Conservation (phyloP, 1,140 invertebrate species). For the Liolophura sinensis region DNA sequence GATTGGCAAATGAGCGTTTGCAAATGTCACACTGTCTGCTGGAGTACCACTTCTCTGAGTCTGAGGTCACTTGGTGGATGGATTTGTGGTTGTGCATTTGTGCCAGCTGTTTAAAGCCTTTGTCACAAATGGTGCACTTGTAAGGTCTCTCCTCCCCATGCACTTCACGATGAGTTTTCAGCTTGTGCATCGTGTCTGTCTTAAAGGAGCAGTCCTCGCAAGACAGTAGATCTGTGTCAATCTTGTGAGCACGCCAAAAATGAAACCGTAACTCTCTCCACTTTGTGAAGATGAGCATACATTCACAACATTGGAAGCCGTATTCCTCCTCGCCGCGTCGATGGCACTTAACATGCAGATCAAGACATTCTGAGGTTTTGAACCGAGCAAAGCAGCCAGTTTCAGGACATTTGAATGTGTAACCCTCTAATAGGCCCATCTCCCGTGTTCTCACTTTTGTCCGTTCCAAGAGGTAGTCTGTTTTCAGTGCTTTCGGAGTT, state of each 20-base stretch:
- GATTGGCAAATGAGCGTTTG: constrained; percentile 71
- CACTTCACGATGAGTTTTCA: constrained; percentile 67
- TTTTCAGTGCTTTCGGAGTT: constrained; percentile 45
- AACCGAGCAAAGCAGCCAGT: constrained; percentile 45
- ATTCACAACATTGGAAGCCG: constrained; percentile 71
- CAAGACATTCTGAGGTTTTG: constrained; percentile 58
- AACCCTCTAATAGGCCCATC: constrained; percentile 13
- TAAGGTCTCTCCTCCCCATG: constrained; percentile 69
- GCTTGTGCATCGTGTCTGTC: constrained; percentile 68
- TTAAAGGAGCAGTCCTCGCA: constrained; percentile 64
- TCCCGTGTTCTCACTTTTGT: constrained; percentile 3
- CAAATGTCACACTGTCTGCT: constrained; percentile 73
- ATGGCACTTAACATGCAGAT: constrained; percentile 69
- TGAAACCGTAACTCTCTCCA: constrained; percentile 70
- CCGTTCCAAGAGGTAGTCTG: constrained; percentile 45
- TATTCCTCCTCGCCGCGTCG: constrained; percentile 41
- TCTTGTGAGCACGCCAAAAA: constrained; percentile 70
- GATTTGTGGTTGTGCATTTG: constrained; percentile 70
- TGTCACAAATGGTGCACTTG: constrained; percentile 70
- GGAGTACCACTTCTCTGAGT: constrained; percentile 61
- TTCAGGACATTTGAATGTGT: constrained; percentile 25
- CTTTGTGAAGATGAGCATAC: constrained; percentile 63
- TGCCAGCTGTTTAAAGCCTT: constrained; percentile 76
- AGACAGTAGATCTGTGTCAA: constrained; percentile 70
- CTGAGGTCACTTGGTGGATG: constrained; percentile 58